Percentiles rank a stretch among this genome's conserved stretches.
Conservation (phyloP, 2,888 invertebrate genomes). For the Plutella xylostella region DNA sequence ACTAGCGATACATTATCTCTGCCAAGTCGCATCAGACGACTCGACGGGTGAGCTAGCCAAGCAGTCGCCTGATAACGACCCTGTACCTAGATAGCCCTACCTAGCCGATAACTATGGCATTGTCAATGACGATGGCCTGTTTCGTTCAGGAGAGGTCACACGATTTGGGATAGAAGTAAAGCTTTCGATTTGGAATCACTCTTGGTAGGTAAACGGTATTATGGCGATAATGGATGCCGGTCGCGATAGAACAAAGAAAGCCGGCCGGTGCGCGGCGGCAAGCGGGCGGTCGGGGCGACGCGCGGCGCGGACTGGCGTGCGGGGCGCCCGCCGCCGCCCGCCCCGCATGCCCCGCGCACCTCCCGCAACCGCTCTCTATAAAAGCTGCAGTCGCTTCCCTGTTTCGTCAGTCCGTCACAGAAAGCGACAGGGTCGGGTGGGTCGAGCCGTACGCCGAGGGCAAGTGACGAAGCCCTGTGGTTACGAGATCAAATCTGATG, state of each 20-base stretch:
- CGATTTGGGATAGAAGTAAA: too few relatives aligned
- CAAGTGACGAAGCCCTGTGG: slow-evolving; percentile 62
- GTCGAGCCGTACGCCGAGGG: slow-evolving; percentile 53
- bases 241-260: slow-evolving; percentile 51
- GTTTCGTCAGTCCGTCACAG: slow-evolving; percentile 62
- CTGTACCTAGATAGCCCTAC: too few relatives aligned
- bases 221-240: too few relatives aligned
- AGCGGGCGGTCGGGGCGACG: slow-evolving; percentile 33
- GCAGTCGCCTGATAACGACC: too few relatives aligned
- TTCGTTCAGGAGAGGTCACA: too few relatives aligned
- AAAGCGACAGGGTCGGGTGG: slow-evolving; percentile 64
- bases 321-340: slow-evolving; percentile 54
- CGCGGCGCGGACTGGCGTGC: slow-evolving; percentile 41
- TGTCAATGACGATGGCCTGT: too few relatives aligned
- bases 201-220: too few relatives aligned
- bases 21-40: too few relatives aligned
- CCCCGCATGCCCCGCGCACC: slow-evolving; percentile 43
- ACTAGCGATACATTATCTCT: too few relatives aligned
- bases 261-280: slow-evolving; percentile 50
- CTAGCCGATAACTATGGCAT: too few relatives aligned
- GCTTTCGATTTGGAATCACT: too few relatives aligned
- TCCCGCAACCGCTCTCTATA: slow-evolving; percentile 55
- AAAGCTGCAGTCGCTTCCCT: slow-evolving; percentile 45
- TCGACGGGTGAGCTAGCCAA: too few relatives aligned
- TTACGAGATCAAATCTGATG: slow-evolving; percentile 69